Base-by-base conservation (phyloP, 2,888 invertebrate species). In the Troglohyphantes excavatus region DNA sequence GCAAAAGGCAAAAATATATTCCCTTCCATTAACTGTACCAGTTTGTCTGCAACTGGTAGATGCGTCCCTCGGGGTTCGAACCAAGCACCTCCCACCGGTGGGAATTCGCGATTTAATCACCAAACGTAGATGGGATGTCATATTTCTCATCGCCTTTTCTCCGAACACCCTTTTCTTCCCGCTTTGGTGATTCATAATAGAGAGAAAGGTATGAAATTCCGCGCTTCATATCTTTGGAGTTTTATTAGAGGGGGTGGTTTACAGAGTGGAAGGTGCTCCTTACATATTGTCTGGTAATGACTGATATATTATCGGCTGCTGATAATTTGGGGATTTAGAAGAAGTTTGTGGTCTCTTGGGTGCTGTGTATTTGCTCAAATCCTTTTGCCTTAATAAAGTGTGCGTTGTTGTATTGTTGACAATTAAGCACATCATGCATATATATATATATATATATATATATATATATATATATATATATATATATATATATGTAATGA, bases 51-150 rank as follows among this genome's bases (percentile, higher is more conserved):
- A 73, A 65, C 73, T 73, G 72, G 72, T 82, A 73, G 43, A 46
- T 83, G 73, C 73, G n/a, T 61, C 82, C 82, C 72, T 21, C 23
- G 82, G 72, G 82, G 59, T 43, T 61, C 46, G 68, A 70, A 82
- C 70, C 82, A 53, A 82, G 72, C 70, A 59, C 68, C 61, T 82
- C 82, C 82, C 72, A 72, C 39, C 61, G 3, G 61, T 83, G 83
- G 73, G 83, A 83, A 46, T 83, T 72, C 73, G 27, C 83, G 83
- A 83, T 83, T 83, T 83, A 83, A 83, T 83, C 67, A 72, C 63
- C 46, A 21, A 73, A 65, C 73, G 73, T 17, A 73, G 39, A 72
- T 33, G 61, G 82, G 61, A 19, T 39, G 39, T 82, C 70, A 72
- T 82, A 72, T 82, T 72, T 68, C 39, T 70, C 70, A 33, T 43